Evolutionary conservation across 2,113 vertebrate genomes (phyloP).

Genomic region (Heliornis fulica): DNA sequence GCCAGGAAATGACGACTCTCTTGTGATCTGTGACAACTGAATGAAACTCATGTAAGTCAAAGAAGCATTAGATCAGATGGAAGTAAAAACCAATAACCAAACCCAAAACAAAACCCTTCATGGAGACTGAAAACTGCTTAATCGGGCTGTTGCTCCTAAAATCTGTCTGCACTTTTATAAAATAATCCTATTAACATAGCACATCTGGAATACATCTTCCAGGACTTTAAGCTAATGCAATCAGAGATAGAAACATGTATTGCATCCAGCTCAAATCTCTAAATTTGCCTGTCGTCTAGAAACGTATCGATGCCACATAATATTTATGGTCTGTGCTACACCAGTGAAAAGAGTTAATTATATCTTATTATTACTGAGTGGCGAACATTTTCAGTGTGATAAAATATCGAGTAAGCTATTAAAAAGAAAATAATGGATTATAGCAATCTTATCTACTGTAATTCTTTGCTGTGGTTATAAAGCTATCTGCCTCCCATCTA

Average conservation of each 20-base stretch:
- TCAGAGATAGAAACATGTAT: conserved; percentile 3
- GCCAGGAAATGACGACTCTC: background rate
- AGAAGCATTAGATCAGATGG: background rate
- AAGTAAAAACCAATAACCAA: background rate
- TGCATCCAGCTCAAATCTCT: background rate
- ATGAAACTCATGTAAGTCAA: background rate
- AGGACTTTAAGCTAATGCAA: background rate
- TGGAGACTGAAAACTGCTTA: background rate
- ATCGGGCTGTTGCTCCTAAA: background rate
- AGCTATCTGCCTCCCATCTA: background rate
- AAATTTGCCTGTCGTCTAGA: background rate
- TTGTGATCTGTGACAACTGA: background rate
- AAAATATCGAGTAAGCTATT: conserved; percentile 5
- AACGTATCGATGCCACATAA: background rate
- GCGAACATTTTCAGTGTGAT: conserved; percentile 8
- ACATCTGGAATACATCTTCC: conserved; percentile 15
- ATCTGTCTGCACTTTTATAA: background rate
- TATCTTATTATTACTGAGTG: background rate
- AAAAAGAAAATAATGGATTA: conserved; percentile 2
- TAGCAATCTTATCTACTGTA: background rate
- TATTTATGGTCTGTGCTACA: background rate
- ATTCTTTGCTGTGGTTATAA: background rate
- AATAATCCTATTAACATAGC: background rate
- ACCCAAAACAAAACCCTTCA: background rate
- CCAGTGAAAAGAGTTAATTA: background rate